phyloP scores from a whole-genome alignment of 2,113 vertebrate species.

The Brachyistius frenatus region DNA sequence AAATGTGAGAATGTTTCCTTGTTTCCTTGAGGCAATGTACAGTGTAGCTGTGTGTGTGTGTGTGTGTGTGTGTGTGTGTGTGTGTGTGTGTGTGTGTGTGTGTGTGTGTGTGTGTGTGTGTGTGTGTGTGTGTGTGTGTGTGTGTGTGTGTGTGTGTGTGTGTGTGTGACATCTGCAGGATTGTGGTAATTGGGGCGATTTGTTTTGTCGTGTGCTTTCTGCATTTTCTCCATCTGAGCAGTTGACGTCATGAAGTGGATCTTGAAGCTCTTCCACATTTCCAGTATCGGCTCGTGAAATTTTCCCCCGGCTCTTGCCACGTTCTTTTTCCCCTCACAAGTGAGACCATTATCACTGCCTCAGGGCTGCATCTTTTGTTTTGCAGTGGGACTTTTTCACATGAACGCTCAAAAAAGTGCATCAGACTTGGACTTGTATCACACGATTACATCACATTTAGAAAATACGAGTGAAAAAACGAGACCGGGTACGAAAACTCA shows the following conservation, averaged over 20 bases:
- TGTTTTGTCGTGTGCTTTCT: constrained; percentile 35
- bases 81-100: neutral
- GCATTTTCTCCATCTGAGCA: constrained; percentile 37
- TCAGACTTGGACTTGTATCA: constrained; percentile 15
- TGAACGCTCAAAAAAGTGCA: constrained; percentile 26
- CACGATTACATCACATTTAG: neutral
- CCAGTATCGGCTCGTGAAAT: constrained; percentile 45
- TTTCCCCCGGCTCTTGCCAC: constrained; percentile 16
- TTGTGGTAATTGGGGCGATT: constrained; percentile 37
- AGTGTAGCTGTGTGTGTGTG: neutral
- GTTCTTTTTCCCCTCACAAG: constrained; percentile 25
- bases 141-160: neutral
- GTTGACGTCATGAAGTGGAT: constrained; percentile 45
- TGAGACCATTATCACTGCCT: constrained; percentile 36
- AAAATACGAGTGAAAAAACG: neutral
- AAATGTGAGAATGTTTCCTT: constrained; percentile 28
- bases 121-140: neutral
- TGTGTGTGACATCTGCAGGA: constrained; percentile 5
- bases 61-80: neutral
- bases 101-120: neutral
- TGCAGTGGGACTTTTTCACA: constrained; percentile 22
- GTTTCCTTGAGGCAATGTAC: constrained; percentile 18
- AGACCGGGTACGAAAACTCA: constrained; percentile 13
- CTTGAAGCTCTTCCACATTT: constrained; percentile 41
- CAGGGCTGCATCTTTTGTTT: constrained; percentile 46